Percentiles rank a stretch among this genome's conserved stretches.
Evolutionary conservation across 2,888 invertebrate genomes (phyloP).

Genomic region (Eupithecia vulgata): DNA sequence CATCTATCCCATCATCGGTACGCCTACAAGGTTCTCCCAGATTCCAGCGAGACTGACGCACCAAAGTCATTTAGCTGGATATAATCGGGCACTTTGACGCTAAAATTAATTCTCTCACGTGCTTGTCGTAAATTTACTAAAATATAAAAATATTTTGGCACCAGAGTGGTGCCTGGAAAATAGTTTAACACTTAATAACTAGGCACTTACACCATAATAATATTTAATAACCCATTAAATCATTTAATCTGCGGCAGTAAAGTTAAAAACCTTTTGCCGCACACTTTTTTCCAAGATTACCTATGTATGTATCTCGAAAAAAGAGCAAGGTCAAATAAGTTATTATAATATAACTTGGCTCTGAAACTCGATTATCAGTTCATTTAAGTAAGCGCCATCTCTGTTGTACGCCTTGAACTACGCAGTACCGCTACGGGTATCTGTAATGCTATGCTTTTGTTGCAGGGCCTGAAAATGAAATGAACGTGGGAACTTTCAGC

Average conservation of each 20-base stretch:
- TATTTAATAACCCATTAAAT: neutral
- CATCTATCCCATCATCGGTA: neutral
- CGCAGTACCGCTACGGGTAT: constrained; percentile 14
- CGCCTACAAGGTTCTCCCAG: constrained; percentile 14
- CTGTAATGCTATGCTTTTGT: constrained; percentile 4
- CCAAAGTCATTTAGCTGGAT: constrained; percentile 48
- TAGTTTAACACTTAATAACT: neutral
- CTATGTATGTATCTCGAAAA: neutral
- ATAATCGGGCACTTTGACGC: constrained; percentile 43
- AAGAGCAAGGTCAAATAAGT: constrained; percentile 3
- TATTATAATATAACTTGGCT: neutral
- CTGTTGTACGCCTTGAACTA: constrained; percentile 32
- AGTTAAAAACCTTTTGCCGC: neutral
- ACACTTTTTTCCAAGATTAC: constrained; percentile 7
- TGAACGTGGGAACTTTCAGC: constrained; percentile 17
- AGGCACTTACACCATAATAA: neutral
- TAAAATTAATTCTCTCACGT: constrained; percentile 63
- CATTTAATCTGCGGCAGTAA: neutral
- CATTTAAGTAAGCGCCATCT: constrained; percentile 42
- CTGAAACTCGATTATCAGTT: constrained; percentile 13
- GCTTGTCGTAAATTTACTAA: constrained; percentile 56
- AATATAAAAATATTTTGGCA: constrained; percentile 62
- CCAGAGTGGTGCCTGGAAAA: constrained; percentile 34
- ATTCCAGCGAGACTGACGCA: constrained; percentile 53
- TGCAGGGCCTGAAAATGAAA: constrained; percentile 31